phyloP scores from a whole-genome alignment of 2,888 invertebrate genomes.

The Nomada fabriciana region DNA sequence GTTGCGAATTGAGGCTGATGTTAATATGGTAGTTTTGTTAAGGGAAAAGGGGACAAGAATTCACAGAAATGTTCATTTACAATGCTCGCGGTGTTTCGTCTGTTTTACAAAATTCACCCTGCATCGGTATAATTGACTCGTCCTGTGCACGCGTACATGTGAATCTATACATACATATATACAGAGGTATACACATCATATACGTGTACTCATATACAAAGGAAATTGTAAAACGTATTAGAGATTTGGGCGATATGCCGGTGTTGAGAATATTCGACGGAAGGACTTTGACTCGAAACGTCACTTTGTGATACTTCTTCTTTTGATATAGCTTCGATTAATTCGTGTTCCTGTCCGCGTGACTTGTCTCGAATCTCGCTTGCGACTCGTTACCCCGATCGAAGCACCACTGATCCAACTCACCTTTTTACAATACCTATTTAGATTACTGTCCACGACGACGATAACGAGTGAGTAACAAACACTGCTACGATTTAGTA shows the following conservation, averaged over 20 bases:
- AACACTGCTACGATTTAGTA: not conserved
- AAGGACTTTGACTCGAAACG: constrained; percentile 24
- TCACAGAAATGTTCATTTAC: not conserved
- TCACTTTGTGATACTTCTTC: constrained; percentile 53
- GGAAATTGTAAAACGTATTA: constrained; percentile 57
- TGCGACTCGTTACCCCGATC: not conserved
- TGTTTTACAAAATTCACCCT: not conserved
- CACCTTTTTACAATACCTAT: constrained; percentile 38
- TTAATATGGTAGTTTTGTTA: too few relatives aligned
- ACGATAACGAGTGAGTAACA: constrained; percentile 16
- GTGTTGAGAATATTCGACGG: constrained; percentile 8
- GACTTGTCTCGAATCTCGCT: too few relatives aligned
- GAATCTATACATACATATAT: constrained; percentile 26
- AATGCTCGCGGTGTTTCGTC: not conserved
- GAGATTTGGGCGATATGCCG: constrained; percentile 32
- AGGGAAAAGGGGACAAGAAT: too few relatives aligned
- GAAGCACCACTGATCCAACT: constrained; percentile 6
- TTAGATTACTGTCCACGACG: constrained; percentile 15
- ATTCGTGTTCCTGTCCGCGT: not conserved
- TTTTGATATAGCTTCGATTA: constrained; percentile 46
- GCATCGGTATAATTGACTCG: not conserved
- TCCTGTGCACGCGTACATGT: constrained; percentile 15
- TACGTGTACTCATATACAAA: constrained; percentile 44
- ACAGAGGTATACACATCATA: constrained; percentile 37
- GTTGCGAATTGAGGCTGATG: not conserved